phyloP scores from a whole-genome alignment of 2,113 vertebrate genomes.

The Macrotus californicus region DNA sequence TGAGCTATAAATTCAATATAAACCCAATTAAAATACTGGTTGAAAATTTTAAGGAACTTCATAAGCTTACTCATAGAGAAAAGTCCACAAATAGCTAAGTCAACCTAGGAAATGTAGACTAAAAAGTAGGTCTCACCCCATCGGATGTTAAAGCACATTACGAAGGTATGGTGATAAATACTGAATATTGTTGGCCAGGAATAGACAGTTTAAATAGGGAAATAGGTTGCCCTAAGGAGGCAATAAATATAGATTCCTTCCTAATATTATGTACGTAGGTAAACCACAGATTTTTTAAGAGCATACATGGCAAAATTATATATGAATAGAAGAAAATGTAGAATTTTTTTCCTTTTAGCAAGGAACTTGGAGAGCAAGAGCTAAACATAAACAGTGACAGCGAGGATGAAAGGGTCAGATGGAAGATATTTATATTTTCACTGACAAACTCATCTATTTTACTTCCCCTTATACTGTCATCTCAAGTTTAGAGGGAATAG shows the following conservation, averaged over 20 bases:
- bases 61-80: not conserved
- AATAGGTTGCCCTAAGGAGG: not conserved
- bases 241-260: not conserved
- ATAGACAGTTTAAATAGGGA: not conserved
- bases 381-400: not conserved
- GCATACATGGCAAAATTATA: not conserved
- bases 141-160: not conserved
- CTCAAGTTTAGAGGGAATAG: not conserved
- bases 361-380: not conserved
- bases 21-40: not conserved
- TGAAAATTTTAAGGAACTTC: not conserved
- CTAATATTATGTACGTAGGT: not conserved
- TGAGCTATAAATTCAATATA: no score
- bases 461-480: not conserved
- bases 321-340: not conserved
- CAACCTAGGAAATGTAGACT: not conserved
- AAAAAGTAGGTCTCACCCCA: not conserved
- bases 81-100: not conserved
- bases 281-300: not conserved
- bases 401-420: not conserved
- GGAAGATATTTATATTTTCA: not conserved
- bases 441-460: not conserved
- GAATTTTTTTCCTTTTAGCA: not conserved
- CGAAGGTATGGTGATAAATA: not conserved
- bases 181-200: not conserved